Evolutionary conservation across 2,113 vertebrate species (phyloP).

Genomic region (Forbesichthys papilliferus): DNA sequence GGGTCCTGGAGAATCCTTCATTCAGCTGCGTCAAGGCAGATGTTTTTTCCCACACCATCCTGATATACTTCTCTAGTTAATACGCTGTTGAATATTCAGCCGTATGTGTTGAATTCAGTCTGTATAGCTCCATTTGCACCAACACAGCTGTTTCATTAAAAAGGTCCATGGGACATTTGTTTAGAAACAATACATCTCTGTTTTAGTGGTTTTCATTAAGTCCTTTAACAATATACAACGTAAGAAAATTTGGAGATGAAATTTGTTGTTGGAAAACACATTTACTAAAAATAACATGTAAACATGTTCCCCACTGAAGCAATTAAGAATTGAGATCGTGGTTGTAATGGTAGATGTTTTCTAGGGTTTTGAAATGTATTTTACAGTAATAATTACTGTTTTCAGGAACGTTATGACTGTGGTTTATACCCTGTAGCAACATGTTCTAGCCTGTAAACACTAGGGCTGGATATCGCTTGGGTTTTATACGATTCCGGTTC

Average conservation of each 20-base stretch:
- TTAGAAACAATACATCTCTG: not conserved
- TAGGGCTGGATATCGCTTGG: too few species aligned
- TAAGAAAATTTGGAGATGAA: too few species aligned
- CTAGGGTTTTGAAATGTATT: too few species aligned
- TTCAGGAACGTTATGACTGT: too few species aligned
- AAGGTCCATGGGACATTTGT: not conserved
- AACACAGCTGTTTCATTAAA: not conserved
- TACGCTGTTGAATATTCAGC: constrained; percentile 1
- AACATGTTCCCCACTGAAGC: not conserved
- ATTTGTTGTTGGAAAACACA: too few species aligned
- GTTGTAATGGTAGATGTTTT: constrained; percentile 9
- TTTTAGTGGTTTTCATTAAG: not conserved
- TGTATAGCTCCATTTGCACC: not conserved
- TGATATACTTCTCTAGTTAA: not conserved
- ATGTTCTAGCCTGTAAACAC: too few species aligned
- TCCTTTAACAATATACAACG: too few species aligned
- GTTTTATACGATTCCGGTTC: too few species aligned
- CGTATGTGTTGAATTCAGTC: not conserved
- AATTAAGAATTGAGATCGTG: not conserved
- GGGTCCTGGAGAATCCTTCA: not conserved
- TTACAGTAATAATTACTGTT: too few species aligned
- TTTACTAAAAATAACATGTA: too few species aligned
- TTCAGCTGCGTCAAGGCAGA: constrained; percentile 18
- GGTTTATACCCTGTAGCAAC: too few species aligned
- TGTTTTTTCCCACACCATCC: constrained; percentile 7